Conservation (phyloP, 1,140 invertebrate genomes). For the Conus betulinus region DNA sequence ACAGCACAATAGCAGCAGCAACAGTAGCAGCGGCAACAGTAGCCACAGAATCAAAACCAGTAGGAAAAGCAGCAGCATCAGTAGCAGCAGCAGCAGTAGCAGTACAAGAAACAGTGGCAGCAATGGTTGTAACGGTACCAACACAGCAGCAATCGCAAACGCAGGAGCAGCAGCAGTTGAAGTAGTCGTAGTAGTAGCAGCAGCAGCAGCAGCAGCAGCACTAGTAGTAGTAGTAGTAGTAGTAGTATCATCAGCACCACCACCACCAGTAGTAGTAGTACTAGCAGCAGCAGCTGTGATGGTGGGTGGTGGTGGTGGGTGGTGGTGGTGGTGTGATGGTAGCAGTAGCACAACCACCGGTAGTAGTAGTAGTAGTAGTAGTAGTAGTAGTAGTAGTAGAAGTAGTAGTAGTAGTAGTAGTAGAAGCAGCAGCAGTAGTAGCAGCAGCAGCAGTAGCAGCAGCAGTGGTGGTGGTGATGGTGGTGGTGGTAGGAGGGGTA, state of each 20-base stretch:
- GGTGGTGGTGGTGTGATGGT: background rate
- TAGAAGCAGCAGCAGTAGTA: background rate
- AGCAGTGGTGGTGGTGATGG: background rate
- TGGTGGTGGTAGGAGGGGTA: too few relatives aligned
- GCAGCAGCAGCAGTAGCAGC: background rate
- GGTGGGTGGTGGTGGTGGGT: background rate
- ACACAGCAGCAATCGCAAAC: background rate
- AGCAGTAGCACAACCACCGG: background rate
- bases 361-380: background rate
- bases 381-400: background rate
- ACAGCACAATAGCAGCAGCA: background rate
- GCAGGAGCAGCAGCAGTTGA: background rate
- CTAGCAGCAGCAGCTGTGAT: background rate
- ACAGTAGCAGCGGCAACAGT: background rate
- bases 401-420: too few relatives aligned
- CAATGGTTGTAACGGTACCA: background rate
- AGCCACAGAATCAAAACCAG: too few relatives aligned
- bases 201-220: too few relatives aligned
- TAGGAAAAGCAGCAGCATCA: background rate
- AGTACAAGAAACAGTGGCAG: background rate
- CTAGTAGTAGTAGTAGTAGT: too few relatives aligned
- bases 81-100: slow-evolving; percentile 16
- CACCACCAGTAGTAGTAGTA: background rate
- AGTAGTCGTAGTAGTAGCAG: too few relatives aligned
- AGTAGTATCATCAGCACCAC: too few relatives aligned